A percentile compares a stretch with the other conserved stretches of the same genome.
Conservation (phyloP, 2,113 vertebrate genomes). For the Paradisaea rubra region DNA sequence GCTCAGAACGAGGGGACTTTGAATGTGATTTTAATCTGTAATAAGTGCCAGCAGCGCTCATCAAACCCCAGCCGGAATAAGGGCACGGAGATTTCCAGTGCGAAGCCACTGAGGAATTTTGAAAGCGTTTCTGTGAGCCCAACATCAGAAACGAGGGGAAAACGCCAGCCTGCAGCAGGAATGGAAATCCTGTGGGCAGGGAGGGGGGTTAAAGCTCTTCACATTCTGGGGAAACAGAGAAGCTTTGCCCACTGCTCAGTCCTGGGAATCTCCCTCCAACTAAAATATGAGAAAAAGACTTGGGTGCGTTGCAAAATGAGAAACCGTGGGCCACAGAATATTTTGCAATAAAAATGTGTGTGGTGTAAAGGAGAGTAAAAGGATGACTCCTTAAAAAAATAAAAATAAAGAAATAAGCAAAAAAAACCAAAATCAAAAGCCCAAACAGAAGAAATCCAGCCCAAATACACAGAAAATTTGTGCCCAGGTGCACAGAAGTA, state of each 20-base stretch:
- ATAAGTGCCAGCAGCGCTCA: constrained; percentile 32
- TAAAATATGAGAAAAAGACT: not conserved
- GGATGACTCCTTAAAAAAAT: not conserved
- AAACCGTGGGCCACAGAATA: not conserved
- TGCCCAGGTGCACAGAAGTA: not conserved
- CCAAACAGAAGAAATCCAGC: not conserved
- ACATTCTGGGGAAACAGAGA: not conserved
- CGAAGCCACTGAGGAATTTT: not conserved
- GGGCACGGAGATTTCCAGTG: not conserved
- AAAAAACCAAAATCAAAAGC: not conserved
- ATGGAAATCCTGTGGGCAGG: not conserved
- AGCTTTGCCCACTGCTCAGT: not conserved
- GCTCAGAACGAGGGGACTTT: constrained; percentile 5
- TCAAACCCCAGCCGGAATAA: constrained; percentile 21
- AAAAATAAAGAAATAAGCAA: not conserved
- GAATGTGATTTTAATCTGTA: constrained; percentile 60
- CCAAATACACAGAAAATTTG: not conserved
- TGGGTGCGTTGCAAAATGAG: not conserved
- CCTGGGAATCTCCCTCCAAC: not conserved
- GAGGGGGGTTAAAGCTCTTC: not conserved
- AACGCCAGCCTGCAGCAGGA: not conserved
- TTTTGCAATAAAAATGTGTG: not conserved
- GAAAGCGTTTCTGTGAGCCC: not conserved
- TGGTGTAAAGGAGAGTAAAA: not conserved
- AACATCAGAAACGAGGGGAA: not conserved